phyloP scores from a whole-genome alignment of 1,140 invertebrate genomes.

The Caenorhabditis remanei region DNA sequence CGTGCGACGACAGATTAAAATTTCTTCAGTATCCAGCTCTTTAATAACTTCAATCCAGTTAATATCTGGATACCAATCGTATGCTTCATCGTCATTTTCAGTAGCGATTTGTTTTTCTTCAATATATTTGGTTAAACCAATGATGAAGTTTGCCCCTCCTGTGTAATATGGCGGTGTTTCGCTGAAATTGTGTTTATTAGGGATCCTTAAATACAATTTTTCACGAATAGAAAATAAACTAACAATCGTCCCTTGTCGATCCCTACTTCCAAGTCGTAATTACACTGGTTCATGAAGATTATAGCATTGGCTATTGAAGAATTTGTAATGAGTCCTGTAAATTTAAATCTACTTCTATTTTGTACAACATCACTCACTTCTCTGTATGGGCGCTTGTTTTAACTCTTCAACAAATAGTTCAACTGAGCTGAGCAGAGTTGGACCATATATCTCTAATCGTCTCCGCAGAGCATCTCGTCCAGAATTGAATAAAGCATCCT shows the following conservation, averaged over 20 bases:
- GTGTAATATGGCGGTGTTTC: not conserved
- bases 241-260: not conserved
- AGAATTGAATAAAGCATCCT: not conserved
- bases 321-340: slow-evolving; percentile 6
- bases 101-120: not conserved
- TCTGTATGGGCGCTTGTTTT: slow-evolving; percentile 8
- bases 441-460: not conserved
- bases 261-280: not conserved
- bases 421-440: not conserved
- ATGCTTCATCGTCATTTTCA: not conserved
- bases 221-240: not conserved
- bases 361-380: not conserved
- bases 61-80: slow-evolving; percentile 34
- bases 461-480: slow-evolving; percentile 12
- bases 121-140: not conserved
- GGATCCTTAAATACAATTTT: not conserved
- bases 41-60: slow-evolving; percentile 27
- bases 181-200: not conserved
- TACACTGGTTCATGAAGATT: not conserved
- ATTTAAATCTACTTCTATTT: not conserved
- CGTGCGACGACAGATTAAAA: not conserved
- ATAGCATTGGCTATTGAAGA: slow-evolving; percentile 1
- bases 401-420: not conserved
- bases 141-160: not conserved
- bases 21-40: not conserved